Conservation (phyloP, 2,888 invertebrate species). For the Parnassius orleans region DNA sequence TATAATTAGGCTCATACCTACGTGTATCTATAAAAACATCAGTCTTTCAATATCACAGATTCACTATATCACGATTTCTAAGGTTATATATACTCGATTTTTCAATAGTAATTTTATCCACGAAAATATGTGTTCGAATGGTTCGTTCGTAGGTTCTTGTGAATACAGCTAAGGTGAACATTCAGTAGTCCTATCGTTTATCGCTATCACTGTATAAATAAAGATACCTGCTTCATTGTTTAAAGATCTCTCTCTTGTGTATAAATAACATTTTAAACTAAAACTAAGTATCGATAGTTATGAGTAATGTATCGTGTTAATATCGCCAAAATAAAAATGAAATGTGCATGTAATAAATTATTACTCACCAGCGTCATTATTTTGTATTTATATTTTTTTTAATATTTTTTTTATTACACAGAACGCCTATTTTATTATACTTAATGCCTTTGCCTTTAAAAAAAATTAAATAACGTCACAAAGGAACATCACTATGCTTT, state of each 20-base stretch:
- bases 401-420: no score
- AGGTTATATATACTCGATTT: slow-evolving; percentile 3
- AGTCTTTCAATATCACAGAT: slow-evolving; percentile 21
- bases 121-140: neutral
- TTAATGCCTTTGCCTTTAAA: neutral
- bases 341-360: no score
- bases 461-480: neutral
- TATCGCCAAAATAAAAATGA: no score
- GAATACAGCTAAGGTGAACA: slow-evolving; percentile 45
- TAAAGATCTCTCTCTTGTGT: slow-evolving; percentile 46
- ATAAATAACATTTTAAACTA: slow-evolving; percentile 18
- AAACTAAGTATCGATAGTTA: slow-evolving; percentile 17
- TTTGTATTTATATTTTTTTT: no score
- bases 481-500: neutral
- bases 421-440: no score
- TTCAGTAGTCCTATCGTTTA: slow-evolving; percentile 51
- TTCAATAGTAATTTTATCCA: slow-evolving; percentile 3
- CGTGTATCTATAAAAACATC: slow-evolving; percentile 5
- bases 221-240: slow-evolving; percentile 64
- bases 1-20: neutral
- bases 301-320: neutral
- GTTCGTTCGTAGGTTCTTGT: slow-evolving; percentile 29
- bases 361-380: no score
- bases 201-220: slow-evolving; percentile 72
- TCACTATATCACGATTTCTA: slow-evolving; percentile 4